A percentile compares a stretch with the other conserved stretches of the same genome.
Conservation (phyloP, 2,888 invertebrate genomes). For the Troides helena region DNA sequence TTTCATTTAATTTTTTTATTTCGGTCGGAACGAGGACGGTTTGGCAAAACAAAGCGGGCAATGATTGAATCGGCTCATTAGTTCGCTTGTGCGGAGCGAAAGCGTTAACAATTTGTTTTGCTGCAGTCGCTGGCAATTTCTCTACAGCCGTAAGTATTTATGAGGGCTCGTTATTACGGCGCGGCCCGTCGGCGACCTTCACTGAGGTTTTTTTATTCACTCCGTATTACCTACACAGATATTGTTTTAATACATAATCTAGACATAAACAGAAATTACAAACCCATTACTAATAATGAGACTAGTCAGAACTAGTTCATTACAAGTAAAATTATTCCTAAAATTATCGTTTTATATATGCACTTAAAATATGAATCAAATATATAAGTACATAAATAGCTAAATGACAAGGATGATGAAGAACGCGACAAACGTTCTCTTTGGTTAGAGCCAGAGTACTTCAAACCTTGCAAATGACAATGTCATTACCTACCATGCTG, state of each 20-base stretch:
- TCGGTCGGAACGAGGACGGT: conserved; percentile 42
- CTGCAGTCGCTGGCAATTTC: conserved; percentile 7
- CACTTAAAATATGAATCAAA: too few species aligned
- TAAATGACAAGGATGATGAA: too few species aligned
- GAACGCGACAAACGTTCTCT: too few species aligned
- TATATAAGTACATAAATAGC: too few species aligned
- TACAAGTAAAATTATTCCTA: too few species aligned
- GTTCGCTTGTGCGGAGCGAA: conserved; percentile 45
- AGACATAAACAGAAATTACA: too few species aligned
- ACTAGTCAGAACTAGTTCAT: too few species aligned
- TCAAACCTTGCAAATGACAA: too few species aligned
- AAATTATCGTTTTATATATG: too few species aligned
- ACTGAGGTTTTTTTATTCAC: background rate
- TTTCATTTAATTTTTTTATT: conserved; percentile 34
- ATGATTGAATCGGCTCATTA: conserved; percentile 56
- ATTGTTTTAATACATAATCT: background rate
- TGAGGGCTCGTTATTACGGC: conserved; percentile 1
- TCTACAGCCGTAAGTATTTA: conserved; percentile 12
- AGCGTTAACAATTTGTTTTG: conserved; percentile 37
- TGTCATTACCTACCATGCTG: too few species aligned
- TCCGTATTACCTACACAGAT: background rate
- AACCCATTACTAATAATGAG: too few species aligned
- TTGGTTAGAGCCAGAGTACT: too few species aligned
- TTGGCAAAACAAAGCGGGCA: conserved; percentile 54
- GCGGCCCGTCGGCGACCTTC: background rate